These are phyloP conservation scores for Cryptomyrus ogoouensis DNA, from an alignment of 2,113 vertebrate genomes.

Conservation along the genomic window DNA sequence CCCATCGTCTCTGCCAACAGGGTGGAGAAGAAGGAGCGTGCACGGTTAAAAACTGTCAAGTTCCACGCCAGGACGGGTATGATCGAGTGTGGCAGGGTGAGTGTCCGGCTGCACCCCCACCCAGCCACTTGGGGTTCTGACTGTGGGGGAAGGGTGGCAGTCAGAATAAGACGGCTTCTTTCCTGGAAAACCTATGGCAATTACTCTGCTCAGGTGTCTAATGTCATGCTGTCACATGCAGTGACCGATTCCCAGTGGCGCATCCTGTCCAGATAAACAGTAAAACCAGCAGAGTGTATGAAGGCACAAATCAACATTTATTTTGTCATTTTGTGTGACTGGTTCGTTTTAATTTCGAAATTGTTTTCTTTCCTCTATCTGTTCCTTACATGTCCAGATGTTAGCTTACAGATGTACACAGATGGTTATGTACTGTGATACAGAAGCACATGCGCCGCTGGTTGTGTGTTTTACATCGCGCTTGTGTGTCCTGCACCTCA, in stretches of 20 bases:
- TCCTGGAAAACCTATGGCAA: not conserved
- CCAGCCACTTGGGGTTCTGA: not conserved
- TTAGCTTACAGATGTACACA: not conserved
- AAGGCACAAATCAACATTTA: not conserved
- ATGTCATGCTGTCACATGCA: not conserved
- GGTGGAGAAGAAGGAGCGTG: conserved; percentile 92
- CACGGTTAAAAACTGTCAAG: conserved; percentile 97
- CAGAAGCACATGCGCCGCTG: not conserved
- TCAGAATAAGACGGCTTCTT: not conserved
- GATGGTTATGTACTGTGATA: not conserved
- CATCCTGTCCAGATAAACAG: not conserved
- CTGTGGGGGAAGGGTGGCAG: not conserved
- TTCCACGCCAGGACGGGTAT: conserved; percentile 96
- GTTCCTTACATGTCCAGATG: not conserved
- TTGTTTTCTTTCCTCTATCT: not conserved
- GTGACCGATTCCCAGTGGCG: not conserved
- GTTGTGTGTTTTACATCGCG: not conserved
- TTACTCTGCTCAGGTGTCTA: not conserved
- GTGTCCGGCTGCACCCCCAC: not conserved
- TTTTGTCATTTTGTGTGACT: not conserved
- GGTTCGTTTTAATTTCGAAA: not conserved
- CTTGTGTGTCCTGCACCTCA: not conserved
- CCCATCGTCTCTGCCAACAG: conserved; percentile 34
- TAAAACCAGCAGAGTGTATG: not conserved
- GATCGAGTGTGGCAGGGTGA: conserved; percentile 97